A percentile compares a stretch with the other conserved stretches of the same genome.
These are phyloP conservation scores for Melanostigma gelatinosum DNA, from an alignment of 2,113 vertebrate genomes.

Conservation along the genomic window DNA sequence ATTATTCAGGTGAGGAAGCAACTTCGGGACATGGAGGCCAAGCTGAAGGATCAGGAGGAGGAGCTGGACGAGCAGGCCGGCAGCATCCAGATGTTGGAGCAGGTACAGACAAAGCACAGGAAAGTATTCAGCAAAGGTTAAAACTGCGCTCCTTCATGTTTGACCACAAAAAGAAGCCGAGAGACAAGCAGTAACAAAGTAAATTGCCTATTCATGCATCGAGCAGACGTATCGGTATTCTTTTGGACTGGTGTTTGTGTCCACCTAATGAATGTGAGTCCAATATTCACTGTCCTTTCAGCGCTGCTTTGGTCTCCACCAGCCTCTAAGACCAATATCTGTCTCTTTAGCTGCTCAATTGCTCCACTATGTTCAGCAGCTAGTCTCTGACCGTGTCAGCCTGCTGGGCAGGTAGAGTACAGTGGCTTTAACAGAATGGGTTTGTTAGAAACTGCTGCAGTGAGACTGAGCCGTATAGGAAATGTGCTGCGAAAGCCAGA, in stretches of 20 bases:
- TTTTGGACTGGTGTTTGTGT: neutral
- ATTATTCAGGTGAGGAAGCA: constrained; percentile 86
- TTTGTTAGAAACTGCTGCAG: neutral
- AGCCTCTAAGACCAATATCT: neutral
- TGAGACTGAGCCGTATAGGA: neutral
- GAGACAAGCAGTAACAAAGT: neutral
- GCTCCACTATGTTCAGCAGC: neutral
- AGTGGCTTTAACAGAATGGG: neutral
- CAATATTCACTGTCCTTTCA: neutral
- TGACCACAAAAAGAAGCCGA: neutral
- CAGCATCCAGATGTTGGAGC: constrained; percentile 97
- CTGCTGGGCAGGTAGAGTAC: neutral
- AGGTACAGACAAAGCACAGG: constrained; percentile 81
- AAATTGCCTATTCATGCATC: neutral
- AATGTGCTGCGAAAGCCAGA: neutral
- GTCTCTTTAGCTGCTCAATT: constrained; percentile 4
- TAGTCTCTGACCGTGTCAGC: neutral
- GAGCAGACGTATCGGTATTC: neutral
- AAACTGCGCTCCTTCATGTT: neutral
- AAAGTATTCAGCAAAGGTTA: neutral
- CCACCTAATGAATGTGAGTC: neutral
- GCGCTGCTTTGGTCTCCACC: neutral
- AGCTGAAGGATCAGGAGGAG: constrained; percentile 97
- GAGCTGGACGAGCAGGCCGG: constrained; percentile 98
- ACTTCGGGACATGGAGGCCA: constrained; percentile 93